Conservation (phyloP, 1,140 invertebrate species). For the Vanessa tameamea region DNA sequence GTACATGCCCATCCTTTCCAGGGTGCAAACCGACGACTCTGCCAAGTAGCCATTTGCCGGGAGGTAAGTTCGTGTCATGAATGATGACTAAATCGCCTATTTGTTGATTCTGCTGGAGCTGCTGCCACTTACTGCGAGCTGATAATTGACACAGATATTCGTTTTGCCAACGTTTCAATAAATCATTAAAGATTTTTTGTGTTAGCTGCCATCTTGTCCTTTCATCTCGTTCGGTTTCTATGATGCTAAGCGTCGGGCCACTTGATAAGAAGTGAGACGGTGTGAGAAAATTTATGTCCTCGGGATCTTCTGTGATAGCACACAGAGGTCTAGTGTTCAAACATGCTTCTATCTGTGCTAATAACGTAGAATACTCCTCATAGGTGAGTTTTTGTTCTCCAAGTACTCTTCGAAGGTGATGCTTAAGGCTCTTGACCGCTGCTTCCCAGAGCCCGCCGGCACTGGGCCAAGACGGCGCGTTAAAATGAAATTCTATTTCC, state of each 20-base stretch:
- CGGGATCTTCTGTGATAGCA: not conserved
- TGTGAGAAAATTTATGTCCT: no score
- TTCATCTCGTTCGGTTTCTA: slow-evolving; percentile 16
- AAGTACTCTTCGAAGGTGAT: not conserved
- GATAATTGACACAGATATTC: slow-evolving; percentile 24
- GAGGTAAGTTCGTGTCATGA: slow-evolving; percentile 18
- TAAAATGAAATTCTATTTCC: slow-evolving; percentile 4
- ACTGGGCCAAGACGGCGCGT: not conserved
- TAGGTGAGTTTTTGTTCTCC: slow-evolving; percentile 11
- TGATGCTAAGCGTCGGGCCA: slow-evolving; percentile 12
- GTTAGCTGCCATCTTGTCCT: slow-evolving; percentile 28
- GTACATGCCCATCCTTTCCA: not conserved
- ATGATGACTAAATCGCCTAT: slow-evolving; percentile 24
- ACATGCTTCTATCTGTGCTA: slow-evolving; percentile 4
- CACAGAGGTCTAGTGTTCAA: slow-evolving; percentile 3
- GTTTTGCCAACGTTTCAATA: slow-evolving; percentile 19
- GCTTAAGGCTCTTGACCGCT: slow-evolving; percentile 2
- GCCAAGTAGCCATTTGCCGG: slow-evolving; percentile 18
- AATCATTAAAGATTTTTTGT: slow-evolving; percentile 21
- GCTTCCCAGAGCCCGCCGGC: slow-evolving; percentile 6
- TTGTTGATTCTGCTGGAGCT: slow-evolving; percentile 11
- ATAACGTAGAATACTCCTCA: not conserved
- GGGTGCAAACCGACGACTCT: slow-evolving; percentile 20
- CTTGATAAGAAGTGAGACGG: slow-evolving; percentile 11
- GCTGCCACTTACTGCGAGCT: slow-evolving; percentile 19